Conservation (phyloP, 2,797 vertebrate species). For the Sus cebifrons region DNA sequence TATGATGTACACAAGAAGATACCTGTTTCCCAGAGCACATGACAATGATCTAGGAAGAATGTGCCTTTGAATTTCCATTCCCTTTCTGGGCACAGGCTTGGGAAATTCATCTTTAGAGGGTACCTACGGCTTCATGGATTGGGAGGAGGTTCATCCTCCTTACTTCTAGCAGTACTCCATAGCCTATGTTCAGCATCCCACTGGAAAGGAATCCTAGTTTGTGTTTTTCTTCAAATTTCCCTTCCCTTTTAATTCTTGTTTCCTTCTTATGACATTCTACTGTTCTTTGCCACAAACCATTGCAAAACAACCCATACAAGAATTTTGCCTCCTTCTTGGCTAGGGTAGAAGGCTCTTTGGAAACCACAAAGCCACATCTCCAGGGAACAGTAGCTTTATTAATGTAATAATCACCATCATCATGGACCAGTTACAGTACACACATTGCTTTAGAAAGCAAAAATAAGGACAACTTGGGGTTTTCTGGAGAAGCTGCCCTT, state of each 20-base stretch:
- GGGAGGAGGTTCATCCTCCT: background rate
- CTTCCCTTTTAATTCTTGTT: slow-evolving; percentile 76
- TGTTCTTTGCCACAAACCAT: slow-evolving; percentile 79
- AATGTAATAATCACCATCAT: slow-evolving; percentile 84
- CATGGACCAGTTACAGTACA: slow-evolving; percentile 66
- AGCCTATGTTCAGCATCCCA: background rate
- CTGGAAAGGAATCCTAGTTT: slow-evolving; percentile 65
- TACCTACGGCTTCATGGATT: background rate
- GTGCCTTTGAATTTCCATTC: background rate
- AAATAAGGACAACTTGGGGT: slow-evolving; percentile 73
- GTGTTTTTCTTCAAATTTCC: slow-evolving; percentile 72
- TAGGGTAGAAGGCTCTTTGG: slow-evolving; percentile 59
- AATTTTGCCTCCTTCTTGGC: slow-evolving; percentile 64
- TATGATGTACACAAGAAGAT: background rate
- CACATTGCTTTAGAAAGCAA: slow-evolving; percentile 81
- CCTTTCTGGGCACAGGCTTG: background rate
- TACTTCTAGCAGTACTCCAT: background rate
- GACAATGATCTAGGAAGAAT: background rate
- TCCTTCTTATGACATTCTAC: slow-evolving; percentile 79
- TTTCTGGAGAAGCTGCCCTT: slow-evolving; percentile 72
- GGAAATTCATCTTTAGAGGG: background rate
- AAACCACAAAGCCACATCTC: slow-evolving; percentile 84
- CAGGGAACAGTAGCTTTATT: slow-evolving; percentile 79
- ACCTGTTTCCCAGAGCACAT: background rate
- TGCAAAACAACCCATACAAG: slow-evolving; percentile 59